A percentile compares a stretch with the other conserved stretches of the same genome.
These are phyloP conservation scores for Bergia sp. DNA, from an alignment of 92 coral and sea anemone species.

Conservation along the genomic window DNA sequence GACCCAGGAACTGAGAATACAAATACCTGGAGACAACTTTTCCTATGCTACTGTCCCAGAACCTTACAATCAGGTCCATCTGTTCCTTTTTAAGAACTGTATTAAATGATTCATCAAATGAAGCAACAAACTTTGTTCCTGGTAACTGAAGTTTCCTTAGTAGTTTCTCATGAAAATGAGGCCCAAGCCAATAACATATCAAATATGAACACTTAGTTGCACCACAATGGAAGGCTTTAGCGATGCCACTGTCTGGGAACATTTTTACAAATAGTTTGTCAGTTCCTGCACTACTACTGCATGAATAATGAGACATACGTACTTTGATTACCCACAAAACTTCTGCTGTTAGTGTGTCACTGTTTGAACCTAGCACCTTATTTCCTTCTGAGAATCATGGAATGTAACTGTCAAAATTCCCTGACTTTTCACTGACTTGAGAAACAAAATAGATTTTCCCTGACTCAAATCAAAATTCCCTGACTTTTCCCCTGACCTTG, in stretches of 20 bases:
- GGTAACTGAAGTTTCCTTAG: background rate
- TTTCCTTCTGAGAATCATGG: no score
- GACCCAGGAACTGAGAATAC: conserved; percentile 10
- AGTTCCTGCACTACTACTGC: background rate
- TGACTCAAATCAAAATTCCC: no score
- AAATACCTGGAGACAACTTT: background rate
- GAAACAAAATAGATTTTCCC: no score
- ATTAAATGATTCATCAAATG: no score
- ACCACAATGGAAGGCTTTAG: conserved; percentile 36
- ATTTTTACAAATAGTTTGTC: conserved; percentile 36
- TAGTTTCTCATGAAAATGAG: background rate
- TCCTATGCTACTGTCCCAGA: background rate
- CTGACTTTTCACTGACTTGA: no score
- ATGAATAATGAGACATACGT: background rate
- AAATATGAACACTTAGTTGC: conserved; percentile 33
- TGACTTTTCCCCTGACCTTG: no score
- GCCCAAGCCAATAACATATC: background rate
- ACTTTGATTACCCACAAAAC: background rate
- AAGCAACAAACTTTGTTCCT: background rate
- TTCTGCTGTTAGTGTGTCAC: conserved; percentile 12
- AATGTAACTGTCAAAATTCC: no score
- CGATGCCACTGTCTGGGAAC: conserved; percentile 44
- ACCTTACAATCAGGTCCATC: background rate
- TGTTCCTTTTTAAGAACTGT: background rate
- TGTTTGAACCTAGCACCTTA: no score